Base-by-base conservation (phyloP, 2,888 invertebrate genomes). In the Eristalis intricaria region DNA sequence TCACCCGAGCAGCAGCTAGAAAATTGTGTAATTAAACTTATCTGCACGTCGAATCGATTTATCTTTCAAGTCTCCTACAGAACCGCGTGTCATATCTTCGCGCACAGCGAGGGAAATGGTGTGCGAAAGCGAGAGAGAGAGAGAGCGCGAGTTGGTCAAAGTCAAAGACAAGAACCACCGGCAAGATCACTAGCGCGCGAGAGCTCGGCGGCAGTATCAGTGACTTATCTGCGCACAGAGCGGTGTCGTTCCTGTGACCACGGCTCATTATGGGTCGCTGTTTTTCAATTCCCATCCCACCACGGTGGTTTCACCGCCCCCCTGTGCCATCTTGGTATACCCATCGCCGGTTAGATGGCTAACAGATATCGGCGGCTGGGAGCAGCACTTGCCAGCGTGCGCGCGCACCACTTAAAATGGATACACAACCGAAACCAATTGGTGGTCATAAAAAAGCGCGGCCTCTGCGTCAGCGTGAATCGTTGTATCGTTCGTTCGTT, bases 1-100 rank as follows among this genome's bases (percentile, higher is more conserved):
- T 61, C 80, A 74, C 69, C 69, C 76, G 70, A 63, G 58, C 84
- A 74, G 76, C 83, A 80, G 71, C 87, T 87, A 80, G 87, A 80
- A 87, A 84, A 87, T 84, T 87, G 87, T 87, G 87, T 87, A 87
- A 87, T 87, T 87, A 87, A 87, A 87, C 35, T 87, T 87, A 87
- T 87, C 87, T 64, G 79, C 84, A 73, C 87, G 87, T 84, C 63
- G 80, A 58, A 87, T 87, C 87, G 73, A 84, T 84, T 84, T 87
- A 84, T 87, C 84, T 87, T 87, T 87, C 87, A 84, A 73, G 80
- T 83, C 26, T 60, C 76, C 76, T 84, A 84, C 79, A 87, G 75
- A 84, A 87, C 84, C 79, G 87, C 76, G 84, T 66, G 64, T 87
- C 79, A 87, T 87, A 87, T 84, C 84, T 87, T 68, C 75, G 73